phyloP scores from a whole-genome alignment of 2,888 invertebrate genomes.

The Drosophila suboccidentalis region DNA sequence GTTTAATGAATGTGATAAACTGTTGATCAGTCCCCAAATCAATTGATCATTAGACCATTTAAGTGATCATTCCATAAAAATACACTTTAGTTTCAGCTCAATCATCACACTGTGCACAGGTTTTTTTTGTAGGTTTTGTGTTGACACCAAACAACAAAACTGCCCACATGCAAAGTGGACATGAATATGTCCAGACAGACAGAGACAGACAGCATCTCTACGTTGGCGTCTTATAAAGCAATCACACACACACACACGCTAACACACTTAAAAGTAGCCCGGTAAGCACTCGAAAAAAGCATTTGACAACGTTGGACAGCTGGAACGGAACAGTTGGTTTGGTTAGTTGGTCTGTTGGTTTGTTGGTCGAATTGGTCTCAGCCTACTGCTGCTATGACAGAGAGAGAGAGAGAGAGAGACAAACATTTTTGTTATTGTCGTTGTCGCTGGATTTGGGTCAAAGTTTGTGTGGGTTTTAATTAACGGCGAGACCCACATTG shows the following conservation, averaged over 20 bases:
- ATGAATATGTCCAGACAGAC: slow-evolving; percentile 49
- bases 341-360: slow-evolving; percentile 33
- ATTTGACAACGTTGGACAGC: slow-evolving; percentile 52
- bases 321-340: slow-evolving; percentile 44
- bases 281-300: slow-evolving; percentile 28
- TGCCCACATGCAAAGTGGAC: slow-evolving; percentile 74
- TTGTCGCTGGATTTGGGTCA: slow-evolving; percentile 70
- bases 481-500: slow-evolving; percentile 66
- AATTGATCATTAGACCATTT: neutral
- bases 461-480: slow-evolving; percentile 77
- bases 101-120: slow-evolving; percentile 45
- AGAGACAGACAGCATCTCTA: slow-evolving; percentile 33
- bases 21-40: neutral
- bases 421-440: slow-evolving; percentile 40
- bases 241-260: slow-evolving; percentile 46
- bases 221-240: slow-evolving; percentile 77
- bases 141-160: slow-evolving; percentile 58
- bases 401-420: slow-evolving; percentile 13
- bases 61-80: slow-evolving; percentile 6
- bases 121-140: slow-evolving; percentile 43
- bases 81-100: slow-evolving; percentile 15
- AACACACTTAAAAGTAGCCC: slow-evolving; percentile 12
- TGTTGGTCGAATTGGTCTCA: slow-evolving; percentile 45
- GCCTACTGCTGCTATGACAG: slow-evolving; percentile 60
- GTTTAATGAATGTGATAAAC: neutral